phyloP scores from a whole-genome alignment of 2,888 invertebrate species.

The Piscicola geometra region DNA sequence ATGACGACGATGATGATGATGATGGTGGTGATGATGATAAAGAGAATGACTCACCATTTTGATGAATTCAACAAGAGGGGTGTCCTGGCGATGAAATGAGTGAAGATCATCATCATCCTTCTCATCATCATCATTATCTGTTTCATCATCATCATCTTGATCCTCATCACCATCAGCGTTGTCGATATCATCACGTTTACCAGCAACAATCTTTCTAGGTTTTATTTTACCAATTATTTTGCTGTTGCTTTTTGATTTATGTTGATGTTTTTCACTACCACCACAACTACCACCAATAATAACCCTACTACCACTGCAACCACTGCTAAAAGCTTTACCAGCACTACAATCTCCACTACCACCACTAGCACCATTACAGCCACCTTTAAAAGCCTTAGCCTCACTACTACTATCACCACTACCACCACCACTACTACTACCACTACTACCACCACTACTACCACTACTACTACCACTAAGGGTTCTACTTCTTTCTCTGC shows the following conservation, averaged over 20 bases:
- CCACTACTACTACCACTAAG: background rate
- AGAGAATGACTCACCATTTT: too few species aligned
- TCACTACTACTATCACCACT: background rate
- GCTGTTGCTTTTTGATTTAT: background rate
- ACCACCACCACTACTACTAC: constrained; percentile 1
- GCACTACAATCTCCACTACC: background rate
- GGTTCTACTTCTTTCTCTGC: background rate
- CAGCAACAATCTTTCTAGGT: background rate
- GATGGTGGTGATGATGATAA: too few species aligned
- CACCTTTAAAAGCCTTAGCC: background rate
- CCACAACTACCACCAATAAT: constrained; percentile 8
- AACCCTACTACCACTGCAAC: constrained; percentile 3
- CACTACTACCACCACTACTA: background rate
- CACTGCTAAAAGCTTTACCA: background rate
- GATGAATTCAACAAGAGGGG: background rate
- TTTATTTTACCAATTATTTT: background rate
- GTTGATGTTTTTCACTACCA: background rate
- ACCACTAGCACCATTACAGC: background rate
- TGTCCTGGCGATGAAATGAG: background rate
- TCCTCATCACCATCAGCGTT: background rate
- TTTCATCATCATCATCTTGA: too few species aligned
- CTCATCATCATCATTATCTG: too few species aligned
- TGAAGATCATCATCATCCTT: background rate
- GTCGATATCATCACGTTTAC: background rate
- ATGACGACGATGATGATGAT: constrained; percentile 21